Evolutionary conservation across 35 echinoderm and acorn worm genomes (phyloP), one percentile per base, ranked within the genome.

Genomic region (Ophioderma brevispina): DNA sequence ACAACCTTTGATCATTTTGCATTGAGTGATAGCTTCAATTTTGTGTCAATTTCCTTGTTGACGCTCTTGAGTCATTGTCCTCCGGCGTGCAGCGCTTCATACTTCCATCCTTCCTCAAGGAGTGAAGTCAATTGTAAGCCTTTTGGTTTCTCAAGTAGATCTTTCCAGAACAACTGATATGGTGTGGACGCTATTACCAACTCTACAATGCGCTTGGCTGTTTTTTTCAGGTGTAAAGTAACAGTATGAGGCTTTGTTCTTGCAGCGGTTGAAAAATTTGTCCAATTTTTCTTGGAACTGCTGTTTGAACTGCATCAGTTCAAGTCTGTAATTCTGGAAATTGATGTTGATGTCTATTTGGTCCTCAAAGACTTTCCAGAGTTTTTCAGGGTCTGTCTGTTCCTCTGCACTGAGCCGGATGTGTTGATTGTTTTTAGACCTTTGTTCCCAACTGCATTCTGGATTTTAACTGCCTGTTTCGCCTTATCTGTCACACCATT

Each of bases 111-210:
- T 31, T 94, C 88, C 31, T 64, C 80, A 14, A 94, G 79, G 63
- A 91, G 50, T 32, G 46, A 28, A 38, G 83, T 77, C 13, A 90
- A 43, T n/a, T 36, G 84, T 30, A 77, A 86, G 19, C 82, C 81
- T 33, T 90, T 90, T 15, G 78, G 79, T 32, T 56, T 93, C 36
- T 89, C 92, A 63, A 93, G 70, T 30, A 87, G 38, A 39, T 85
- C 33, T 79, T 89, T 93, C 34, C 87, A 79, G 32, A 89, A 89
- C 31, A 70, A 30, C 37, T 78, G 75, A 30, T 79, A 86, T 18
- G 87, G 87, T 80, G 87, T 90, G 4, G 88, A 85, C 18, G 87
- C 81, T 50, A 88, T 81, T 28, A 93, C 91, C 14, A 93, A n/a
- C 33, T 93, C 91, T n/a, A 88, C 79, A 1, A 92, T 33, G 10